A percentile compares a stretch with the other conserved stretches of the same genome.
Evolutionary conservation across 2,888 invertebrate genomes (phyloP).

Genomic region (Nephrotoma appendiculata): DNA sequence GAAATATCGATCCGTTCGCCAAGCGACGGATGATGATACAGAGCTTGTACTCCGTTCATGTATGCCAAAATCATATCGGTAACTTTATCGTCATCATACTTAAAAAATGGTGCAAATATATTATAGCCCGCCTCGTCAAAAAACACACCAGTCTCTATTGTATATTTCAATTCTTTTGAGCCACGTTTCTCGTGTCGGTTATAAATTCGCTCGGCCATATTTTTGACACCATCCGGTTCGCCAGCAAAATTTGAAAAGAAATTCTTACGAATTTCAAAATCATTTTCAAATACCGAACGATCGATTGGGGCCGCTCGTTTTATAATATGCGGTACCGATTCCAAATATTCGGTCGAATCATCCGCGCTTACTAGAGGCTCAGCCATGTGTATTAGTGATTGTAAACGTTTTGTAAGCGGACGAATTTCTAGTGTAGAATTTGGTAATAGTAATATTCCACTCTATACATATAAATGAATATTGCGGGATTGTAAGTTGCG

Average conservation of each 20-base stretch:
- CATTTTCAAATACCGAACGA: neutral
- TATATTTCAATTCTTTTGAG: conserved; percentile 29
- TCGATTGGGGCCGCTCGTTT: conserved; percentile 6
- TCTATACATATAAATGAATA: conserved; percentile 32
- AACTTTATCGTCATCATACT: conserved; percentile 47
- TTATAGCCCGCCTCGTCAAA: conserved; percentile 60
- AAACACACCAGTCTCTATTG: conserved; percentile 58
- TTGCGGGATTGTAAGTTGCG: neutral
- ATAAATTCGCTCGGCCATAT: neutral
- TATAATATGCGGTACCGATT: conserved; percentile 7
- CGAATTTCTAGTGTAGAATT: conserved; percentile 55
- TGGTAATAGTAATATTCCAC: conserved; percentile 50
- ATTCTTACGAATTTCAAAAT: neutral
- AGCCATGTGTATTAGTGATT: conserved; percentile 24
- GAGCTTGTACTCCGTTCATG: conserved; percentile 62
- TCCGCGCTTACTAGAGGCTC: neutral
- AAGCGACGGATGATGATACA: conserved; percentile 62
- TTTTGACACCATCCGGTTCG: neutral
- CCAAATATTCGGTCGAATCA: neutral
- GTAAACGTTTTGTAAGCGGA: conserved; percentile 38
- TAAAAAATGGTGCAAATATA: conserved; percentile 51
- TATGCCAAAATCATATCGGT: conserved; percentile 65
- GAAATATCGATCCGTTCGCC: conserved; percentile 50
- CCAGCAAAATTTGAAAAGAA: neutral
- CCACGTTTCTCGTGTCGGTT: neutral